Percentiles rank a stretch among this genome's conserved stretches.
Evolutionary conservation across 2,113 vertebrate genomes (phyloP).

Genomic region (Pristiophorus japonicus): DNA sequence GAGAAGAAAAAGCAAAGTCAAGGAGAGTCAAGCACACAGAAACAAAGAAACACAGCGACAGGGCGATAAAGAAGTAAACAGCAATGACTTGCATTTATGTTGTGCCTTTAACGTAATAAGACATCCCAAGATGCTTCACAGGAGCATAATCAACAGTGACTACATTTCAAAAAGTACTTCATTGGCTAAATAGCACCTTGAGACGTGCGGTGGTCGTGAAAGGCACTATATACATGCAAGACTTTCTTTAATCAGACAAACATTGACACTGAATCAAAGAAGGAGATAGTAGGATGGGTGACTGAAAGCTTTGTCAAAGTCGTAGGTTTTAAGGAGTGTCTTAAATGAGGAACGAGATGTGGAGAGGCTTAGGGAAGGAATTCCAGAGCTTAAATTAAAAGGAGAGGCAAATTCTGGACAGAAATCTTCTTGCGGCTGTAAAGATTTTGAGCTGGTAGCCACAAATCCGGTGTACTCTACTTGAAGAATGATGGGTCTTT

Average conservation of each 20-base stretch:
- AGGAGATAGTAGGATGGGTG: neutral
- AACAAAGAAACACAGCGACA: neutral
- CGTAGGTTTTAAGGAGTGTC: neutral
- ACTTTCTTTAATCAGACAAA: no score
- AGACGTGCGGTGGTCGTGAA: no score
- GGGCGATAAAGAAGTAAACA: neutral
- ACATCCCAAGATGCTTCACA: neutral
- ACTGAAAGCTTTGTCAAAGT: neutral
- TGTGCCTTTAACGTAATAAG: neutral
- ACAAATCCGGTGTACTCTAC: neutral
- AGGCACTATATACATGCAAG: no score
- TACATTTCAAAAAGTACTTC: no score
- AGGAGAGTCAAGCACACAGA: neutral
- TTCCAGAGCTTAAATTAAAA: neutral
- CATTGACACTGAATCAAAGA: neutral
- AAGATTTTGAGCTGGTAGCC: neutral
- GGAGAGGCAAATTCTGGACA: neutral
- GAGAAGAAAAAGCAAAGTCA: neutral
- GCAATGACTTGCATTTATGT: neutral
- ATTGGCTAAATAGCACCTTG: no score
- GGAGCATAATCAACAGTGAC: no score
- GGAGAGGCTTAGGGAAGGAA: neutral
- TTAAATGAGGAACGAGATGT: neutral
- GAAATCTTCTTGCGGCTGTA: neutral
- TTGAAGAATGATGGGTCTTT: neutral